Conservation (phyloP, 1,140 invertebrate genomes). For the Akabosia matsudoensis region DNA sequence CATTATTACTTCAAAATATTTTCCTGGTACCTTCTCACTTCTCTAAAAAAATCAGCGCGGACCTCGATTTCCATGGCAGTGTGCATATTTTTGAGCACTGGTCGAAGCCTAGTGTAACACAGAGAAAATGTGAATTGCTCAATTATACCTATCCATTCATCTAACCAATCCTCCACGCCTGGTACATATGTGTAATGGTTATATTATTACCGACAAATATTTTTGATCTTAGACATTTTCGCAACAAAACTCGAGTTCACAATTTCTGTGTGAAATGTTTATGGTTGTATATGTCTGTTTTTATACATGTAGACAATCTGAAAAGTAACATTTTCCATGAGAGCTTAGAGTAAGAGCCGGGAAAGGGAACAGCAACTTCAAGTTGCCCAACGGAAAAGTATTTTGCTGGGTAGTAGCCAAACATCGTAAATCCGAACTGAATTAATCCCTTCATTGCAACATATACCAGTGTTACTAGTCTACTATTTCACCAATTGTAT, state of each 20-base stretch:
- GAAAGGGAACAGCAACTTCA: no score
- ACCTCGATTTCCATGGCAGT: background rate
- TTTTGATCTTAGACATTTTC: background rate
- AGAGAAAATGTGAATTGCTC: constrained; percentile 5
- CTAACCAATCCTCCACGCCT: background rate
- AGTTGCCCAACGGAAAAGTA: background rate
- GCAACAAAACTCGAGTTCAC: background rate
- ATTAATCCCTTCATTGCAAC: constrained; percentile 5
- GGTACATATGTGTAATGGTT: background rate
- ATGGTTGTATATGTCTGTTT: constrained; percentile 2
- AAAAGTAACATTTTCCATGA: constrained; percentile 12
- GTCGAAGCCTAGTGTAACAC: background rate
- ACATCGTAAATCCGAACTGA: constrained; percentile 16
- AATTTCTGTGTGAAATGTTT: background rate
- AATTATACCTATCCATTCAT: constrained; percentile 13
- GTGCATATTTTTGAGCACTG: background rate
- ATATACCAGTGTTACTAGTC: background rate
- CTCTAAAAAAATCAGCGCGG: no score
- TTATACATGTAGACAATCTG: background rate
- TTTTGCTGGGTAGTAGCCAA: constrained; percentile 13
- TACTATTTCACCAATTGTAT: background rate
- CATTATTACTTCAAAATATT: constrained; percentile 1
- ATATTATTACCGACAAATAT: background rate
- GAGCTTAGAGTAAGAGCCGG: background rate
- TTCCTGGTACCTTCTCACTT: background rate